Conservation (phyloP, 2,888 invertebrate genomes). For the Campaea margaritaria region DNA sequence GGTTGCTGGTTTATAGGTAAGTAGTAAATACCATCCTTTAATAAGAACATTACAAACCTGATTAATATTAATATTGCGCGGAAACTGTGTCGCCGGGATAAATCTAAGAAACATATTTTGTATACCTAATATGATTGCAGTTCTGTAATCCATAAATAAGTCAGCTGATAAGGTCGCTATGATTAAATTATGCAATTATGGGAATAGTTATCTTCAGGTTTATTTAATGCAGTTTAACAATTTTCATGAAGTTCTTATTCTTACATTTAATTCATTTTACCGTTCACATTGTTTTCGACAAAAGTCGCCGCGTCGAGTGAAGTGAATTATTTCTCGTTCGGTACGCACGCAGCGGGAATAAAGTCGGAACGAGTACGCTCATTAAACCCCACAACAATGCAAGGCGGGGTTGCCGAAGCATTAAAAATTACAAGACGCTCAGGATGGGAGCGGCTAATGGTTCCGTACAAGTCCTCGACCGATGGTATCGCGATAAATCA, state of each 20-base stretch:
- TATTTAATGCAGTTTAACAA: constrained; percentile 4
- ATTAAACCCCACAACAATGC: constrained; percentile 78
- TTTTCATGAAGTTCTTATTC: neutral
- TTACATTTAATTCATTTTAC: constrained; percentile 11
- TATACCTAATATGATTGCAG: constrained; percentile 20
- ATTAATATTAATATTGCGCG: constrained; percentile 10
- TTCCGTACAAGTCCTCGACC: constrained; percentile 61
- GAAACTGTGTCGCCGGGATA: constrained; percentile 18
- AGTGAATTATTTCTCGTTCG: constrained; percentile 46
- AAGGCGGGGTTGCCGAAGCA: constrained; percentile 74
- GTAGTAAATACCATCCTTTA: constrained; percentile 18
- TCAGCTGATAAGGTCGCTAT: too few relatives aligned
- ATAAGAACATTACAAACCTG: constrained; percentile 21
- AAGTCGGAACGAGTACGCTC: constrained; percentile 61
- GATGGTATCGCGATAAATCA: constrained; percentile 59
- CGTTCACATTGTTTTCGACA: constrained; percentile 29
- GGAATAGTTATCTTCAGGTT: neutral
- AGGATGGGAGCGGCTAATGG: constrained; percentile 81
- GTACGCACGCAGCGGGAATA: constrained; percentile 51
- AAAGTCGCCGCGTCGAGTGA: constrained; percentile 44
- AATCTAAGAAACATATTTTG: constrained; percentile 18
- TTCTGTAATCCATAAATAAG: constrained; percentile 4
- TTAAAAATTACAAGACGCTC: constrained; percentile 79
- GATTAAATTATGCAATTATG: too few relatives aligned
- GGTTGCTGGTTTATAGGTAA: constrained; percentile 19